Conservation (phyloP, 2,113 vertebrate species). For the Lamprologus speciosus region DNA sequence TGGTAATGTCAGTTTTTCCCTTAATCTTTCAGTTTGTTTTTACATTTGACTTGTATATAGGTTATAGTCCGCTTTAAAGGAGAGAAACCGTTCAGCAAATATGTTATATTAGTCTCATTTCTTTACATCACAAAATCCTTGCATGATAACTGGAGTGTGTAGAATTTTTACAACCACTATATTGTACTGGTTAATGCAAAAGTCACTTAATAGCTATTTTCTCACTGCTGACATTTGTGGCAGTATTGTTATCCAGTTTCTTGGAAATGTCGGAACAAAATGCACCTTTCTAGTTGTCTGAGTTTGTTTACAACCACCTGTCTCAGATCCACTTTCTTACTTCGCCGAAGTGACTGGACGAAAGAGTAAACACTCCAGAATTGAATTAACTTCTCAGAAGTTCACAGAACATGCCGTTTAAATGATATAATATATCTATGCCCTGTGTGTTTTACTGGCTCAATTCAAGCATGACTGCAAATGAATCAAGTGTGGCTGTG, state of each 20-base stretch:
- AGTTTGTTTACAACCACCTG: not conserved
- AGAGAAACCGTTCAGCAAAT: not conserved
- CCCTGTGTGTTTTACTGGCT: not conserved
- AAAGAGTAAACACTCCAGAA: not conserved
- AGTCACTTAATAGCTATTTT: not conserved
- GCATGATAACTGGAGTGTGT: not conserved
- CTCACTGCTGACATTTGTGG: not conserved
- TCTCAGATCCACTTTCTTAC: not conserved
- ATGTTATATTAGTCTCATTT: not conserved
- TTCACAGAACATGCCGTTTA: not conserved
- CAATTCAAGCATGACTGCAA: not conserved
- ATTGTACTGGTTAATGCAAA: not conserved
- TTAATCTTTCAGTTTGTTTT: not conserved
- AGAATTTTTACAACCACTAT: not conserved
- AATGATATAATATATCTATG: not conserved
- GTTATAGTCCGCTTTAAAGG: not conserved
- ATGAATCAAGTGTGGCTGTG: slow-evolving; percentile 34
- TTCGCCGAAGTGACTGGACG: not conserved
- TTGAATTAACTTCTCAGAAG: not conserved
- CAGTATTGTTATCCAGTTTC: not conserved
- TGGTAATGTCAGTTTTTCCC: not conserved
- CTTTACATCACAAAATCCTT: not conserved
- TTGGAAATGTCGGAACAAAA: not conserved
- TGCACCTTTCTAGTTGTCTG: not conserved
- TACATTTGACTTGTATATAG: not conserved